Percentiles rank a stretch among this genome's conserved stretches.
These are phyloP conservation scores for Hybos culiciformis DNA, from an alignment of 2,888 invertebrate genomes.

Conservation along the genomic window DNA sequence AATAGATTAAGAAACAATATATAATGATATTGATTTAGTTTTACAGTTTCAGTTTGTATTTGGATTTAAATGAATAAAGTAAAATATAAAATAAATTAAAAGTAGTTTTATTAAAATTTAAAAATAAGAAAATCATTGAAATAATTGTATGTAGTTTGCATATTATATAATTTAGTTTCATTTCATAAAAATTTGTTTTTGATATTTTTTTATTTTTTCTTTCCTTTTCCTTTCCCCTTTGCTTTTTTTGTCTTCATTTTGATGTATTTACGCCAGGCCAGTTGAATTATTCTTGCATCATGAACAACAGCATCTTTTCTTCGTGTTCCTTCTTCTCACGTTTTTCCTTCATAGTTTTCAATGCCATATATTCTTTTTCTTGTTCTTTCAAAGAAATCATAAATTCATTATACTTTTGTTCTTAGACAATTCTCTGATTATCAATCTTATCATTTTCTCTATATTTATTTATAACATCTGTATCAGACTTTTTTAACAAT, in stretches of 20 bases:
- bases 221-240: neutral
- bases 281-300: slow-evolving; percentile 28
- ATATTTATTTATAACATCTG: slow-evolving; percentile 25
- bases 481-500: slow-evolving; percentile 28
- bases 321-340: slow-evolving; percentile 24
- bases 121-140: too few relatives aligned
- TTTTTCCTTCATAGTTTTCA: slow-evolving; percentile 24
- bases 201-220: neutral
- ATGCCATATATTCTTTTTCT: slow-evolving; percentile 22
- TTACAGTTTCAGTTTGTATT: too few relatives aligned
- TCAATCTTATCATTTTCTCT: slow-evolving; percentile 21
- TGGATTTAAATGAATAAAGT: too few relatives aligned
- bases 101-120: too few relatives aligned
- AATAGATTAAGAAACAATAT: too few relatives aligned
- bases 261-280: slow-evolving; percentile 22
- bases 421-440: slow-evolving; percentile 17
- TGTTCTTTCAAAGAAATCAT: slow-evolving; percentile 20
- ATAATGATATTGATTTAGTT: too few relatives aligned
- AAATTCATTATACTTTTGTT: slow-evolving; percentile 20
- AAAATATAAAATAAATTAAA: too few relatives aligned
- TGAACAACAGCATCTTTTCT: slow-evolving; percentile 23
- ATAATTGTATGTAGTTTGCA: too few relatives aligned
- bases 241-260: slow-evolving; percentile 15
- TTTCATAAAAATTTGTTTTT: too few relatives aligned
- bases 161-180: too few relatives aligned